Evolutionary conservation across 2,888 invertebrate genomes (phyloP).

Genomic region (Synergus japonicus): DNA sequence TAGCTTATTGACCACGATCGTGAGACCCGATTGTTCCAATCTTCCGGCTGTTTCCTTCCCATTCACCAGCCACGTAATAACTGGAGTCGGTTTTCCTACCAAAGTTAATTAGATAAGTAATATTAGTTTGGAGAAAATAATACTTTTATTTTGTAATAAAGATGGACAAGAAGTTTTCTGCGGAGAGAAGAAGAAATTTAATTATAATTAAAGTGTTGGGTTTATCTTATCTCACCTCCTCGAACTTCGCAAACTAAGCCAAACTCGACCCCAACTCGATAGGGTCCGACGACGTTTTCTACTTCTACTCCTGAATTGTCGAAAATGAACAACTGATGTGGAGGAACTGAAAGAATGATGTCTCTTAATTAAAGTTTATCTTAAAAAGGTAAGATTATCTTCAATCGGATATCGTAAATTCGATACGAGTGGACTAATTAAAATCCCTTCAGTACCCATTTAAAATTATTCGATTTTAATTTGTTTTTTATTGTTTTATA

Average conservation of each 20-base stretch:
- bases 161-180: not conserved
- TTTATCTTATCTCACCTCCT: conserved; percentile 75
- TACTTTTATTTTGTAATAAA: not conserved
- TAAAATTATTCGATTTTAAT: too few relatives aligned
- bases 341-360: conserved; percentile 73
- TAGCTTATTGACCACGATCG: conserved; percentile 88
- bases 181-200: conserved; percentile 4
- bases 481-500: too few relatives aligned
- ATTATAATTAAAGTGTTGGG: not conserved
- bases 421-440: not conserved
- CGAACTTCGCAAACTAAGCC: conserved; percentile 79
- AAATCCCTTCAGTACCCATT: not conserved
- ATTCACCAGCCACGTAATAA: conserved; percentile 89
- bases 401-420: conserved; percentile 1
- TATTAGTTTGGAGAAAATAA: not conserved
- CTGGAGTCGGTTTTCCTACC: conserved; percentile 89
- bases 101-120: not conserved
- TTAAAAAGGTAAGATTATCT: not conserved
- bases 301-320: conserved; percentile 78
- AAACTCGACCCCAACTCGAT: conserved; percentile 77
- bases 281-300: conserved; percentile 75
- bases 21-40: conserved; percentile 84
- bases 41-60: conserved; percentile 79
- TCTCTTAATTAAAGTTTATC: conserved; percentile 21
- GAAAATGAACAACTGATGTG: conserved; percentile 77